Conservation (phyloP, 2,113 vertebrate species). For the Accipiter cooperii region DNA sequence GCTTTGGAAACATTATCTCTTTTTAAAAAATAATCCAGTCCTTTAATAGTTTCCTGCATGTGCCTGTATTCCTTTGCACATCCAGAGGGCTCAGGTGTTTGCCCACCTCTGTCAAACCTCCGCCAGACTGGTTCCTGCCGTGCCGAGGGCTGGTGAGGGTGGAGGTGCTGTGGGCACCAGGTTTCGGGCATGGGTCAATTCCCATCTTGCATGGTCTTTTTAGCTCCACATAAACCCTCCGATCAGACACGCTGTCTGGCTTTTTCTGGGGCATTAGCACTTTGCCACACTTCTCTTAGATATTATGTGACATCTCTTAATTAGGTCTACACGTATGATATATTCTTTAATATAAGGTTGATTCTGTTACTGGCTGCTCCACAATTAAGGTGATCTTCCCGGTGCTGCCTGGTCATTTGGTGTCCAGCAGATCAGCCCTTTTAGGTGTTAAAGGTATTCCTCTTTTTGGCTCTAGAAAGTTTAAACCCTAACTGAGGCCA, state of each 20-base stretch:
- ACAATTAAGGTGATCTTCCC: neutral
- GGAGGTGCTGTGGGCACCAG: neutral
- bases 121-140: neutral
- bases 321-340: neutral
- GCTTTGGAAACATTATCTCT: constrained; percentile 33
- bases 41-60: neutral
- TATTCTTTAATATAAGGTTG: neutral
- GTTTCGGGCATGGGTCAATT: neutral
- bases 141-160: neutral
- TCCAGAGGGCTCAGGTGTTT: neutral
- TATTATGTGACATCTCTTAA: neutral
- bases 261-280: neutral
- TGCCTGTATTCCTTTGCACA: neutral
- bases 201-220: neutral
- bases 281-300: neutral
- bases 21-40: constrained; percentile 29
- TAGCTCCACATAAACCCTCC: neutral
- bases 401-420: neutral
- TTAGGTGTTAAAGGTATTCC: neutral
- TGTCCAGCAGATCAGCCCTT: neutral
- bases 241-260: neutral
- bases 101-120: neutral
- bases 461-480: neutral
- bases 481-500: neutral
- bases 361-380: neutral